phyloP scores from a whole-genome alignment of 2,888 invertebrate species.

The Emesis russula region DNA sequence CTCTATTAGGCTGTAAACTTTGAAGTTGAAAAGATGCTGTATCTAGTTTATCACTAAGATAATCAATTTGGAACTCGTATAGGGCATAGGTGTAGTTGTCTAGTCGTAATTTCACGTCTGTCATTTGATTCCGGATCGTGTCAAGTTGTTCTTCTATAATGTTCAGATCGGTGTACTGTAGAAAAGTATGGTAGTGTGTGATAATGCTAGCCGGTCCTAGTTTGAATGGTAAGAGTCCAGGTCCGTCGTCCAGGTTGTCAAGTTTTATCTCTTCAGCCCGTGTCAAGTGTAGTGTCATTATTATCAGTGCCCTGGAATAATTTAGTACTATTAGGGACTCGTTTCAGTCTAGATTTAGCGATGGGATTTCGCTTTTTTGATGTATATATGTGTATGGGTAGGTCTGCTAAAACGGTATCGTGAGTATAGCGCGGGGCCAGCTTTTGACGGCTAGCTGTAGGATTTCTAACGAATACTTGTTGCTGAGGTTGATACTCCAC shows the following conservation, averaged over 20 bases:
- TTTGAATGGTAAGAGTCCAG: conserved; percentile 70
- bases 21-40: neutral
- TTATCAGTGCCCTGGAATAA: neutral
- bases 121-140: neutral
- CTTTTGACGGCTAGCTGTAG: conserved; percentile 53
- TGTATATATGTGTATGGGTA: conserved; percentile 75
- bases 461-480: conserved; percentile 67
- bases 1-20: neutral
- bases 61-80: neutral
- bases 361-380: conserved; percentile 60
- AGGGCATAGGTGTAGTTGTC: neutral
- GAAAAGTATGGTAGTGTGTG: conserved; percentile 68
- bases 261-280: conserved; percentile 58
- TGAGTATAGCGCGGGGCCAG: conserved; percentile 55
- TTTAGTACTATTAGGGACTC: conserved; percentile 50
- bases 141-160: conserved; percentile 50
- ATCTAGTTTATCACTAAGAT: neutral
- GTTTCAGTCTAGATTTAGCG: conserved; percentile 69
- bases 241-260: conserved; percentile 56
- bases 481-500: conserved; percentile 60
- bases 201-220: conserved; percentile 51
- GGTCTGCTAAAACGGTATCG: conserved; percentile 58
- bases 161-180: conserved; percentile 63
- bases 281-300: conserved; percentile 13
- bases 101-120: neutral